Evolutionary conservation across 1,140 invertebrate species (phyloP).

Genomic region (Zaprionus ornatus): DNA sequence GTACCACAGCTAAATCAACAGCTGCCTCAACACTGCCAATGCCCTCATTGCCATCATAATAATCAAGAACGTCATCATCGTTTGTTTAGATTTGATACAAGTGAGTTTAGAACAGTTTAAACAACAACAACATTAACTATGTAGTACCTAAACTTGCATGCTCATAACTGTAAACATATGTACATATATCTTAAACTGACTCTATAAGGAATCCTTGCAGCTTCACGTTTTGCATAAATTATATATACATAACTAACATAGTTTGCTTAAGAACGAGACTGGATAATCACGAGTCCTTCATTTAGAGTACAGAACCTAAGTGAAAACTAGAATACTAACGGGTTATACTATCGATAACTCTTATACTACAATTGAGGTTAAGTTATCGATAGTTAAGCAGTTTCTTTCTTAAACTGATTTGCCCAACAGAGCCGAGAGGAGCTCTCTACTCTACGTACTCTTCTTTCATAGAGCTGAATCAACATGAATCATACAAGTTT

Average conservation of each 20-base stretch:
- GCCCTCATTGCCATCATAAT: constrained; percentile 75
- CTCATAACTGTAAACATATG: constrained; percentile 12
- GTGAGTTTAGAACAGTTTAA: constrained; percentile 65
- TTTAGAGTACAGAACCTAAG: neutral
- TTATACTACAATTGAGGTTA: neutral
- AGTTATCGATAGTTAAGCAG: neutral
- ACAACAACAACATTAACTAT: constrained; percentile 26
- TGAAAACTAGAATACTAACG: neutral
- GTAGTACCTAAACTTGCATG: constrained; percentile 31
- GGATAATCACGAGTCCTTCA: neutral
- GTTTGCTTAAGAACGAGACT: neutral
- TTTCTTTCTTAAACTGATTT: neutral
- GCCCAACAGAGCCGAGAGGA: too few species aligned
- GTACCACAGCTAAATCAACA: constrained; percentile 31
- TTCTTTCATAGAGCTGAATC: neutral
- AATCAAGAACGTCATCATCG: constrained; percentile 75
- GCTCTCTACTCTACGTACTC: too few species aligned
- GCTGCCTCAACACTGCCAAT: constrained; percentile 74
- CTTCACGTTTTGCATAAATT: neutral
- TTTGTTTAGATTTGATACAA: constrained; percentile 79
- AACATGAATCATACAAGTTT: neutral
- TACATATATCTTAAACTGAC: neutral
- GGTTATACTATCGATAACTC: neutral
- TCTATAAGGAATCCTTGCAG: neutral
- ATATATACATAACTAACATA: neutral